phyloP scores from a whole-genome alignment of 2,888 invertebrate species.

The Scelioninae gen. 2 region DNA sequence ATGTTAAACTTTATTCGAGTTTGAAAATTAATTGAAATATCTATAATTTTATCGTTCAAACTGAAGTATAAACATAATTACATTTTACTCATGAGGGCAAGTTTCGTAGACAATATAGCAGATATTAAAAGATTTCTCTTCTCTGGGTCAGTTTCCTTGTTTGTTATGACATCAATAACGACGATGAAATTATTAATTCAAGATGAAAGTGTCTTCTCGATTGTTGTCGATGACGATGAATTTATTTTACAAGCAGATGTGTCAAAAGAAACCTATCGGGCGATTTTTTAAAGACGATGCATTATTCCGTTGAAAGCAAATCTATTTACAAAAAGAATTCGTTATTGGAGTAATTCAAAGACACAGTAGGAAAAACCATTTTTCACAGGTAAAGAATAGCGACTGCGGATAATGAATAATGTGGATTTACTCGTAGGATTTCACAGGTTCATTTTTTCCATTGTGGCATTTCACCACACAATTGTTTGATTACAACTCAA shows the following conservation, averaged over 20 bases:
- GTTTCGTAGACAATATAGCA: too few relatives aligned
- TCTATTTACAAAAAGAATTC: constrained; percentile 20
- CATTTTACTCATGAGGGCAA: too few relatives aligned
- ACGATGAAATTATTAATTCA: background rate
- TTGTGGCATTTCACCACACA: constrained; percentile 23
- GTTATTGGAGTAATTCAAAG: constrained; percentile 17
- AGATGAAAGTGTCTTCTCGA: background rate
- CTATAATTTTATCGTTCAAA: too few relatives aligned
- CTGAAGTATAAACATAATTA: too few relatives aligned
- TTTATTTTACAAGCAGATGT: constrained; percentile 27
- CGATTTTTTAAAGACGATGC: constrained; percentile 14
- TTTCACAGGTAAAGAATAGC: constrained; percentile 38
- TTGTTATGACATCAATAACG: background rate
- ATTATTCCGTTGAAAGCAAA: constrained; percentile 7
- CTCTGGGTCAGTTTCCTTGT: too few relatives aligned
- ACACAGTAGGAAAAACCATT: constrained; percentile 42
- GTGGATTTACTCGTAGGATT: constrained; percentile 37
- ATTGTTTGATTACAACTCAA: constrained; percentile 23
- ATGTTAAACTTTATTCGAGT: too few relatives aligned
- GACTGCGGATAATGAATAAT: constrained; percentile 40
- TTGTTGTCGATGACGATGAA: background rate
- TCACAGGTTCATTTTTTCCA: constrained; percentile 37
- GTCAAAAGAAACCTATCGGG: constrained; percentile 30
- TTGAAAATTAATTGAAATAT: too few relatives aligned
- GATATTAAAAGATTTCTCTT: too few relatives aligned